A percentile compares a stretch with the other conserved stretches of the same genome.
Evolutionary conservation across 2,113 vertebrate species (phyloP).

Genomic region (Ophiodon elongatus): DNA sequence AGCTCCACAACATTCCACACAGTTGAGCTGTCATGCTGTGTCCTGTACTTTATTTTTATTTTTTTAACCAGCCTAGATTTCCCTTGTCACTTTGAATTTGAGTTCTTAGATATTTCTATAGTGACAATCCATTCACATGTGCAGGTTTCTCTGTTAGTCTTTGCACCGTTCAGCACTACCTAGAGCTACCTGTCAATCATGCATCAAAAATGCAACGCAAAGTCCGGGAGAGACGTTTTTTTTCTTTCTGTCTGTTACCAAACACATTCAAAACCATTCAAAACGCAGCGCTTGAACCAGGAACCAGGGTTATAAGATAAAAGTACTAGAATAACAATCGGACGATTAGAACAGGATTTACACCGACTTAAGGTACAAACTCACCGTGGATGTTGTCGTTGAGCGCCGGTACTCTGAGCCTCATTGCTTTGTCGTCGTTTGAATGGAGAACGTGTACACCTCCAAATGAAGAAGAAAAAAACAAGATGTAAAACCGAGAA

Average conservation of each 20-base stretch:
- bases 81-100: conserved; percentile 5
- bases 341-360: not conserved
- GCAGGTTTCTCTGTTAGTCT: conserved; percentile 14
- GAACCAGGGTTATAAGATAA: not conserved
- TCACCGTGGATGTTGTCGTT: not conserved
- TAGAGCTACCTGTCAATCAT: conserved; percentile 2
- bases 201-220: not conserved
- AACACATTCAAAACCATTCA: not conserved
- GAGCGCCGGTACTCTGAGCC: not conserved
- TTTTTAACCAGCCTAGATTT: too few species aligned
- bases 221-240: not conserved
- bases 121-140: conserved; percentile 5
- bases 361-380: not conserved
- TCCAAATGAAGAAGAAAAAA: not conserved
- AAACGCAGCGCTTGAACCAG: not conserved
- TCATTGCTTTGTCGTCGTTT: not conserved
- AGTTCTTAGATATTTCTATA: conserved; percentile 8
- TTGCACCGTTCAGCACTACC: not conserved
- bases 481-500: not conserved
- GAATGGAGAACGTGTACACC: not conserved
- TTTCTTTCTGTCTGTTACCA: not conserved
- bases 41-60: not conserved
- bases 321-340: not conserved
- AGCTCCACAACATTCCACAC: conserved; percentile 1
- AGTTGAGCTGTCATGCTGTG: not conserved